Conservation (phyloP, 2,888 invertebrate species). For the Rhagonycha fulva region DNA sequence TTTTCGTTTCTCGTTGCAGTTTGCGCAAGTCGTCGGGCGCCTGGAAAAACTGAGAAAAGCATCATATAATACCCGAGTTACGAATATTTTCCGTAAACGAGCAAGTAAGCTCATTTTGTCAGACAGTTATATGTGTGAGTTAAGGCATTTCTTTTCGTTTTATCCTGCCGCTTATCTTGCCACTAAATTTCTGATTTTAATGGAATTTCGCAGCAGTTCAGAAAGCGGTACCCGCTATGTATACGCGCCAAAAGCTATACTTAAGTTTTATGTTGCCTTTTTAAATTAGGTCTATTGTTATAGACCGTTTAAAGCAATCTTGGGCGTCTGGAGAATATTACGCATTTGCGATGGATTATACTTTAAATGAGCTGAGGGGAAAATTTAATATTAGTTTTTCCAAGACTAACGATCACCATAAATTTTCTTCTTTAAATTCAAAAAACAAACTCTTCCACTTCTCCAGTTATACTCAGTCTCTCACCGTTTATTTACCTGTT, state of each 20-base stretch:
- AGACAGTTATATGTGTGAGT: conserved; percentile 55
- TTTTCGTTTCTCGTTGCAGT: conserved; percentile 53
- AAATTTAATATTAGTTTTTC: conserved; percentile 42
- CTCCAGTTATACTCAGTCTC: neutral
- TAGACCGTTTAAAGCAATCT: conserved; percentile 53
- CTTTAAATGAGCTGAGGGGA: conserved; percentile 41
- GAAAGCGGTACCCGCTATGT: conserved; percentile 36
- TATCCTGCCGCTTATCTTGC: conserved; percentile 59
- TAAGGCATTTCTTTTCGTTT: conserved; percentile 55
- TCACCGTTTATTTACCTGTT: neutral
- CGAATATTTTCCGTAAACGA: conserved; percentile 52
- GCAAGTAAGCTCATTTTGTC: conserved; percentile 52
- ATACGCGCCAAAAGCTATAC: conserved; percentile 49
- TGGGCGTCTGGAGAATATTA: conserved; percentile 50
- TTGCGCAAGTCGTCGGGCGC: conserved; percentile 46
- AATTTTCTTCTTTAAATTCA: conserved; percentile 12
- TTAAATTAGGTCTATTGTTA: conserved; percentile 56
- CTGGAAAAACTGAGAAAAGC: conserved; percentile 46
- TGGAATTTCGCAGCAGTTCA: conserved; percentile 60
- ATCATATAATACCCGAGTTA: conserved; percentile 49
- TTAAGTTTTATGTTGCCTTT: conserved; percentile 53
- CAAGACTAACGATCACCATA: conserved; percentile 27
- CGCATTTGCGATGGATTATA: conserved; percentile 49
- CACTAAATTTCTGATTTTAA: conserved; percentile 64
- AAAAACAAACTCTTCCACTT: neutral